Evolutionary conservation across 2,113 vertebrate species (phyloP), one percentile per base, ranked within the genome.

Genomic region (Orthonyx spaldingii): DNA sequence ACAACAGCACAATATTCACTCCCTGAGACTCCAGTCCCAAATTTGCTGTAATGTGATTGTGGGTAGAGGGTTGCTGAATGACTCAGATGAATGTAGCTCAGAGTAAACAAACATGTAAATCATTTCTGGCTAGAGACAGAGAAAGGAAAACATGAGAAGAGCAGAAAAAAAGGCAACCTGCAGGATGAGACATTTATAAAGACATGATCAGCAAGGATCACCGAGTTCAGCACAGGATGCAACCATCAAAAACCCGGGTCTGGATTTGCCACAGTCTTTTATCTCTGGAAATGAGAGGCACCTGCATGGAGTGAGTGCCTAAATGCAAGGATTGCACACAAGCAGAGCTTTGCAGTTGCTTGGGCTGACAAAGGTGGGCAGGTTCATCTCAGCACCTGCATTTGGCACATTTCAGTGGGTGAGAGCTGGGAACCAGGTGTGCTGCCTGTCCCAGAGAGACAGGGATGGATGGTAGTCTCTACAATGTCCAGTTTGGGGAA

Each of bases 91-190:
- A 96, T 96, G 93, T 93, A 93, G 86, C 84, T 97, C 80, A 77
- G 95, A 94, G 97, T 97, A 97, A 98, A 97, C 97, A 98, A 97
- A 96, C 87, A 94, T 96, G 94, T 94, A 97, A 93, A 97, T 94
- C 88, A 97, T 93, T 95, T 83, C 94, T 92, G 89, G 65, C 82
- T 82, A 68, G 74, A 75, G 82, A 84, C n/a, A 69, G 74, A 69
- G 79, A 55, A 59, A 26, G 55, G 23, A 52, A 85, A 92, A 75
- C 87, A 72, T 14, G 49, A 63, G 76, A 84, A 71, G 55, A 91
- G 50, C 41, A 88, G 50, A 44, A 56, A 57, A 57, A 94, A 87
- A 78, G 53, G 56, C 79, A 79, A 3, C 49, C n/a, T 90, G 55
- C 44, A 74, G 75, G 78, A 71, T 66, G 50, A 95, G 57, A 42